Conservation (phyloP, 2,888 invertebrate species). For the Lasioglossum malachurum region DNA sequence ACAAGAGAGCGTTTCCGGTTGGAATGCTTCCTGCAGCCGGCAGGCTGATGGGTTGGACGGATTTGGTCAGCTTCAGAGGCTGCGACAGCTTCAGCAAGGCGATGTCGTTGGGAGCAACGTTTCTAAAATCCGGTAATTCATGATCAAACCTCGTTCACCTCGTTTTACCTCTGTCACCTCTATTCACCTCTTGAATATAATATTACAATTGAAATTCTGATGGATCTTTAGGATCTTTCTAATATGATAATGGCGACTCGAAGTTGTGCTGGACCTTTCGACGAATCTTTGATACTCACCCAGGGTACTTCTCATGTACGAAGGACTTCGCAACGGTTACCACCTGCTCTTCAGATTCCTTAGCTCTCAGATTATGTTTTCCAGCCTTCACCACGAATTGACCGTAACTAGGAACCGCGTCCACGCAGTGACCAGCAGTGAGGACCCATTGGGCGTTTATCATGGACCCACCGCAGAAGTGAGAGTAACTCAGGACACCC, state of each 20-base stretch:
- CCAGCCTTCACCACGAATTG: constrained; percentile 79
- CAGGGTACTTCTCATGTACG: constrained; percentile 80
- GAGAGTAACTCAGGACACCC: constrained; percentile 73
- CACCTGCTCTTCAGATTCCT: constrained; percentile 81
- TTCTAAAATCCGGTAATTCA: constrained; percentile 56
- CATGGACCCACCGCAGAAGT: constrained; percentile 85
- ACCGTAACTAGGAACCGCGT: constrained; percentile 77
- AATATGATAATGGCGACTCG: no score
- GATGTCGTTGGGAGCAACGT: constrained; percentile 77
- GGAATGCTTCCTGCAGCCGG: constrained; percentile 76
- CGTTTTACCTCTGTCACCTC: not conserved
- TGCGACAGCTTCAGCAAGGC: constrained; percentile 73
- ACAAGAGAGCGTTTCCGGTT: constrained; percentile 80
- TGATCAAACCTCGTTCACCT: not conserved
- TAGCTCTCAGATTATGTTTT: constrained; percentile 56
- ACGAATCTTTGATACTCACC: constrained; percentile 66
- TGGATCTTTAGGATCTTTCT: not conserved
- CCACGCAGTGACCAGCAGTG: constrained; percentile 84
- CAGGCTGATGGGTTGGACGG: constrained; percentile 81
- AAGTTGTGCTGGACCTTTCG: not conserved
- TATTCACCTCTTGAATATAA: not conserved
- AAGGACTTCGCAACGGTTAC: constrained; percentile 76
- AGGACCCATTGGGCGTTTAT: constrained; percentile 82
- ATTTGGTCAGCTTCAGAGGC: constrained; percentile 77
- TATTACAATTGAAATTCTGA: not conserved